phyloP scores from a whole-genome alignment of 2,888 invertebrate genomes.

The Spialia ferax region DNA sequence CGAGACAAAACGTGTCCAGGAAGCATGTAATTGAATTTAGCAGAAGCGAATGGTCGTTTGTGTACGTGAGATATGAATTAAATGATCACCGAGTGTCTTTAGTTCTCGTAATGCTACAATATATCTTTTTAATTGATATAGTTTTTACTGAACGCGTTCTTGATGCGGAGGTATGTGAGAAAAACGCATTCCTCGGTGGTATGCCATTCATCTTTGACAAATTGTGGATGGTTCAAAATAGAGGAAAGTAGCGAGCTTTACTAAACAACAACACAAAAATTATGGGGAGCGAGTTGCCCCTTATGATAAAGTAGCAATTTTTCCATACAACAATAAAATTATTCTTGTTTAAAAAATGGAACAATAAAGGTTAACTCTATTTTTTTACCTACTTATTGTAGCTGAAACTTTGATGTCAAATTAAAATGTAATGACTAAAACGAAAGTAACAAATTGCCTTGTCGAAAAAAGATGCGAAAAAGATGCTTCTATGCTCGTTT shows the following conservation, averaged over 20 bases:
- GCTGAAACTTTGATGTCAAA: too few relatives aligned
- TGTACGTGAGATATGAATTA: constrained; percentile 81
- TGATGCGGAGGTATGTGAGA: constrained; percentile 67
- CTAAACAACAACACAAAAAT: too few relatives aligned
- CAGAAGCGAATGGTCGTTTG: constrained; percentile 48
- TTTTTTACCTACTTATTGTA: too few relatives aligned
- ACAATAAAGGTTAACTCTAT: too few relatives aligned
- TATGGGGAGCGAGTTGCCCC: too few relatives aligned
- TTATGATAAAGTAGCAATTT: too few relatives aligned
- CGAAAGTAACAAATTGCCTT: too few relatives aligned
- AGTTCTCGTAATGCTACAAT: constrained; percentile 69
- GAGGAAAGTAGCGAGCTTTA: constrained; percentile 29
- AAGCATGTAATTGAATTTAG: constrained; percentile 56
- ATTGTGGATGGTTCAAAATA: constrained; percentile 47
- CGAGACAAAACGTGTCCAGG: constrained; percentile 45
- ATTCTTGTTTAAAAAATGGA: too few relatives aligned
- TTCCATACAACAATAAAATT: too few relatives aligned
- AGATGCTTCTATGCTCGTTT: too few relatives aligned
- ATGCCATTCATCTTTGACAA: constrained; percentile 70
- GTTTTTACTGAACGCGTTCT: constrained; percentile 71
- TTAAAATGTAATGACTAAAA: too few relatives aligned
- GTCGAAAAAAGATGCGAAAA: too few relatives aligned
- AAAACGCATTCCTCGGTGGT: constrained; percentile 73
- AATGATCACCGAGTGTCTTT: constrained; percentile 67
- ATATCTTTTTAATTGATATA: constrained; percentile 81